A percentile compares a stretch with the other conserved stretches of the same genome.
Evolutionary conservation across 1,140 invertebrate genomes (phyloP).

Genomic region (Sycobia sp.): DNA sequence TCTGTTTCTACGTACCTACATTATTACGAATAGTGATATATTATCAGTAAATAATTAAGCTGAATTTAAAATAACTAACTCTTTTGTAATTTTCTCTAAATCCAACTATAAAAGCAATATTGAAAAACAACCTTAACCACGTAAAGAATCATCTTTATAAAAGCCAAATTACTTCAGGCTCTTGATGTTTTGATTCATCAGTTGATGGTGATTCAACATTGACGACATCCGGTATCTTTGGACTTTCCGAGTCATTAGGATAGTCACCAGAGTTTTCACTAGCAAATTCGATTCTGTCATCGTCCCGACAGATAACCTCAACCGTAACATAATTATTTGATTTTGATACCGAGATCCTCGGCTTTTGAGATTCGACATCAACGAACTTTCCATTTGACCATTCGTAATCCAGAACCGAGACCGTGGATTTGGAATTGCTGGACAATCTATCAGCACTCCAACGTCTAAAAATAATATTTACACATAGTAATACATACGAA

Average conservation of each 20-base stretch:
- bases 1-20: too few relatives aligned
- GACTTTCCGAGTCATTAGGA: conserved; percentile 25
- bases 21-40: too few relatives aligned
- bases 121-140: too few relatives aligned
- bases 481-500: neutral
- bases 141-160: too few relatives aligned
- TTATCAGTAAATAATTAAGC: too few relatives aligned
- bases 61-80: too few relatives aligned
- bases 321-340: conserved; percentile 27
- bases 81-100: too few relatives aligned
- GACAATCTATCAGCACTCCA: neutral
- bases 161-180: conserved; percentile 7
- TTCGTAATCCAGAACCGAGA: conserved; percentile 18
- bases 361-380: neutral
- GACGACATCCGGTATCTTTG: conserved; percentile 2
- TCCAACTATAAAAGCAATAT: too few relatives aligned
- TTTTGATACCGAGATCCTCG: conserved; percentile 4
- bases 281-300: conserved; percentile 1
- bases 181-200: neutral
- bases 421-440: conserved; percentile 1
- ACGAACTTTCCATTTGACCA: neutral
- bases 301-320: conserved; percentile 34
- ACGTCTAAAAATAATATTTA: conserved; percentile 6
- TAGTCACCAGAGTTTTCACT: conserved; percentile 21
- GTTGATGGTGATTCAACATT: conserved; percentile 6